These are phyloP conservation scores for Mesoligia furuncula DNA, from an alignment of 2,888 invertebrate genomes.

Conservation along the genomic window DNA sequence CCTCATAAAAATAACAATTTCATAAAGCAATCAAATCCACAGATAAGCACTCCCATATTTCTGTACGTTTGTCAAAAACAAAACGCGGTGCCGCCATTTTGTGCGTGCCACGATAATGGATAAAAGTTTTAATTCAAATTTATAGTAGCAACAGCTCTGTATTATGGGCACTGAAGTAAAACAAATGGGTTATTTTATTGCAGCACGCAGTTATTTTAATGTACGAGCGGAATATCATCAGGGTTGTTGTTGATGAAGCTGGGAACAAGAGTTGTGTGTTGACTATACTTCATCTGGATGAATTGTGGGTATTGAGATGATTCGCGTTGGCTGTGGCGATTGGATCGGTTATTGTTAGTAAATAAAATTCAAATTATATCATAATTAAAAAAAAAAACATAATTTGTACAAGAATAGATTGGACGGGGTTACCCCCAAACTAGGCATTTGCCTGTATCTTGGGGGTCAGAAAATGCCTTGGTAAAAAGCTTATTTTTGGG, in stretches of 20 bases:
- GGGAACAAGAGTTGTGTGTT: conserved; percentile 23
- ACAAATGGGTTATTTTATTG: conserved; percentile 61
- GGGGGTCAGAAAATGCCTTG: background rate
- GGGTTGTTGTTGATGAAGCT: conserved; percentile 32
- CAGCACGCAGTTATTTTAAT: conserved; percentile 56
- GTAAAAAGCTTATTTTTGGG: background rate
- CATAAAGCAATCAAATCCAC: conserved; percentile 32
- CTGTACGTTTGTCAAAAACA: conserved; percentile 42
- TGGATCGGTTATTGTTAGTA: background rate
- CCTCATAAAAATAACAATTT: conserved; percentile 21
- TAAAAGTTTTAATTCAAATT: conserved; percentile 65
- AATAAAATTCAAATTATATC: too few species aligned
- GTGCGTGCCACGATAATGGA: conserved; percentile 58
- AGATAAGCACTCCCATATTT: conserved; percentile 39
- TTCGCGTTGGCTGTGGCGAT: background rate
- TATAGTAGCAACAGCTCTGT: conserved; percentile 61
- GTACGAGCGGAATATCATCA: conserved; percentile 51
- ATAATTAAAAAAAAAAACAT: too few species aligned
- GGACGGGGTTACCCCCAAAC: too few species aligned
- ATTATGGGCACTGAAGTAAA: conserved; percentile 57
- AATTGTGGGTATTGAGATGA: background rate
- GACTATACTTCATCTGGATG: background rate
- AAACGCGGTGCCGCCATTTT: conserved; percentile 50
- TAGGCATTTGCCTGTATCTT: background rate
- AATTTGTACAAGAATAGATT: too few species aligned